Evolutionary conservation across 2,888 invertebrate species (phyloP).

Genomic region (Scelioninae gen. 1): DNA sequence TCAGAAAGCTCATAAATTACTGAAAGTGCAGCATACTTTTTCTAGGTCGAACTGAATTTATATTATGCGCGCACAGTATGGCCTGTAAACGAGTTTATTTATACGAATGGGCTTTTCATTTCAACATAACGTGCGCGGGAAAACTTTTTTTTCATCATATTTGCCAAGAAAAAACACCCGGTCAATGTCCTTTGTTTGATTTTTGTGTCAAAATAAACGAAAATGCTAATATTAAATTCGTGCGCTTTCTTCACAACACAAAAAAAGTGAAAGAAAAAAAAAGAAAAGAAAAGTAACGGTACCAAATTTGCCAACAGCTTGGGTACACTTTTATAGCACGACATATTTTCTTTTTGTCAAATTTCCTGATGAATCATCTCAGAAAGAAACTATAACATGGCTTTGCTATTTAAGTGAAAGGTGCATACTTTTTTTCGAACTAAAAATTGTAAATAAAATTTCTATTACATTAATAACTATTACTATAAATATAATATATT

Average conservation of each 20-base stretch:
- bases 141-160: conserved; percentile 24
- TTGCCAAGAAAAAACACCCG: conserved; percentile 49
- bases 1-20: conserved; percentile 50
- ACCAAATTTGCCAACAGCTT: conserved; percentile 36
- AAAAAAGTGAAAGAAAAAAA: conserved; percentile 25
- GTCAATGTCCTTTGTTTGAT: conserved; percentile 47
- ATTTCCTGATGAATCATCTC: too few relatives aligned
- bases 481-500: too few relatives aligned
- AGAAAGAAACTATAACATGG: too few relatives aligned
- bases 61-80: conserved; percentile 36
- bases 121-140: conserved; percentile 20
- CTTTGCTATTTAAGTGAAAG: too few relatives aligned
- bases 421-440: too few relatives aligned
- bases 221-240: conserved; percentile 54
- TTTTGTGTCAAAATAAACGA: conserved; percentile 55
- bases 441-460: too few relatives aligned
- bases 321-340: too few relatives aligned
- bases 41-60: conserved; percentile 51
- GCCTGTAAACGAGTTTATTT: conserved; percentile 43
- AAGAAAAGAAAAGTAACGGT: conserved; percentile 46
- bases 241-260: conserved; percentile 32
- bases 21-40: conserved; percentile 48
- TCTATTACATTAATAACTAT: too few relatives aligned
- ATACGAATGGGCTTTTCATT: conserved; percentile 49
- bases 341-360: too few relatives aligned